Evolutionary conservation across 2,888 invertebrate genomes (phyloP), one percentile per base, ranked within the genome.

Genomic region (Eupithecia tripunctaria): DNA sequence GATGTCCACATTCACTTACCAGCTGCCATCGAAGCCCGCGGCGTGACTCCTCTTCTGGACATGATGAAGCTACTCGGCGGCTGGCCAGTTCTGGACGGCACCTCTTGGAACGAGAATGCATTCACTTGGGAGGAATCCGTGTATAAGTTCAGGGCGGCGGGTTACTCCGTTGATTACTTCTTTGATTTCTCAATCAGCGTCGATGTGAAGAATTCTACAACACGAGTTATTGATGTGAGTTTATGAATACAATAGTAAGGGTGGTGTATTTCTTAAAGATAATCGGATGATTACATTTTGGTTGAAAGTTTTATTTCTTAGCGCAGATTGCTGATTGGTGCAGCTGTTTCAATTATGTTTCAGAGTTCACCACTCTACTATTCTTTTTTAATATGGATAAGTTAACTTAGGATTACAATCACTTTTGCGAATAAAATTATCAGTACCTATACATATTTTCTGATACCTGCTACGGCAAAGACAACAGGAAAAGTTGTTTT

Each of bases 31-130:
- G 98, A 99, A 86, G 93, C 95, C 3, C 95, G 97, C 67, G 98
- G 98, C 0, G 89, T 97, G 62, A 90, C 93, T 4, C 98, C 98
- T 0, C 95, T 99, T 56, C 89, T 95, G 71, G 92, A 95, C 0
- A 96, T 98, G 86, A 90, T 99, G 70, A 94, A 95, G 47, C 94
- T 95, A n/a, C 95, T 99, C 29, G 99, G 99, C 0, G 98, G 98
- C 4, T 99, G 99, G 99, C 99, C 99, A 0, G 97, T 97, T n/a
- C 92, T 98, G 51, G 96, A 97, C 78, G 98, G 97, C 0, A 95
- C 96, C 41, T 78, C 86, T 0, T 98, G 98, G 98, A 95, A 96
- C 79, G 96, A 96, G 43, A 89, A 88, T 0, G 88, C 93, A 15
- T 98, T 97, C 94, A 95, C 96, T 77, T 98, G 98, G 98, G 96